Evolutionary conservation across 2,797 vertebrate species (phyloP), one percentile per base, ranked within the genome.

Genomic region (Distichodus sexfasciatus): DNA sequence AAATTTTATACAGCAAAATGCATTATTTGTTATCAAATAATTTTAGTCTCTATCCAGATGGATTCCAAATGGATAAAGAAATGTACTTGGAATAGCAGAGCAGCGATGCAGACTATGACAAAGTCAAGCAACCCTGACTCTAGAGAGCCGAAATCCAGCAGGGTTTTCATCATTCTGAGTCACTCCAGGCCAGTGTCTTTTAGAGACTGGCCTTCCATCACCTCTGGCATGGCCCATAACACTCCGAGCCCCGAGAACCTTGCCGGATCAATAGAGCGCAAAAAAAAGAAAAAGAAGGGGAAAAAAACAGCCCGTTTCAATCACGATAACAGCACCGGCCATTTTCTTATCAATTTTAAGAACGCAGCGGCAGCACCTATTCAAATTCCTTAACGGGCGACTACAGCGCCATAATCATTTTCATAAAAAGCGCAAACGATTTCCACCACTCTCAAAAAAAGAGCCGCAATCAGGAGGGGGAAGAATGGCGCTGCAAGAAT

Each of bases 401-500:
- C 29, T 36, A 36, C 53, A 36, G 53, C 31, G 3, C 12, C 38
- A 36, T 57, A 57, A 57, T 57, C 31, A 57, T 57, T 38, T 9
- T 38, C 36, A 38, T 38, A 6, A 38, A 57, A 57, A 57, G 9
- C 31, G 9, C 8, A 36, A 21, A 14, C 14, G 14, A 40, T 40
- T 40, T n/a, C 21, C 50, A 43, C 31, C 47, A 19, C 43, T 14
- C 11, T 19, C 26, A 28, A 24, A 26, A 12, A n/a, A 60, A 47
- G 64, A 35, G 50, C 47, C 58, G 38, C 15, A 43, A 62, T 41
- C 24, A 54, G 57, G 33, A 74, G 44, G 64, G 69, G 70, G n/a
- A 79, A 65, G 61, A 51, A 67, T 51, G 66, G 43, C 15, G 26
- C 67, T 74, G 72, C 74, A 71, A 76, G 58, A 83, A 78, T 77